Conservation (phyloP, 2,888 invertebrate species). For the Cyaniris semiargus region DNA sequence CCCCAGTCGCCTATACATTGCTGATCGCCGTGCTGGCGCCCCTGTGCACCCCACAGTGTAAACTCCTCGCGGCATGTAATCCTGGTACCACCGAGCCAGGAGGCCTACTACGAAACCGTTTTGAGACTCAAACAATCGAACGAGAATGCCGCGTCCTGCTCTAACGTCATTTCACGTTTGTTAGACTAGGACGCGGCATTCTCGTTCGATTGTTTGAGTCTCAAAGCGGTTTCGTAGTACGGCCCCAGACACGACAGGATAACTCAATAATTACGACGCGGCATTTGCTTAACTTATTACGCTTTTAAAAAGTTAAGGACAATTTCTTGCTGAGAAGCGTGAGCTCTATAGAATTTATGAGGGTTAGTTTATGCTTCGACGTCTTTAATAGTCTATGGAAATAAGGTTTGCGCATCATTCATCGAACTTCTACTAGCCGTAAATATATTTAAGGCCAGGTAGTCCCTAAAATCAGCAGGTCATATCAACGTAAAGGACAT, state of each 20-base stretch:
- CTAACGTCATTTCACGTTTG: too few species aligned
- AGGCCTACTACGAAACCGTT: too few species aligned
- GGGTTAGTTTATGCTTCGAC: not conserved
- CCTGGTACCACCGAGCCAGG: constrained; percentile 17
- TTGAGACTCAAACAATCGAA: too few species aligned
- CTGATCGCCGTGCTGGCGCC: not conserved
- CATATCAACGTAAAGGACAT: too few species aligned
- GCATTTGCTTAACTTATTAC: constrained; percentile 21
- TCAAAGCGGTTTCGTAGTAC: too few species aligned
- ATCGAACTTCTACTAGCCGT: too few species aligned
- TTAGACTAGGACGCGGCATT: too few species aligned
- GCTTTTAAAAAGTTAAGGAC: constrained; percentile 24
- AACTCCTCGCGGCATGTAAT: constrained; percentile 24
- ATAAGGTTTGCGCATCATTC: not conserved
- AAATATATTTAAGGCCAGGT: too few species aligned
- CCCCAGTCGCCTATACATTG: not conserved
- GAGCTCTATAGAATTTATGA: not conserved
- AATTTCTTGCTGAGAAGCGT: not conserved
- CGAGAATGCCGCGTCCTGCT: too few species aligned
- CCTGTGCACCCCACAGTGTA: constrained; percentile 6
- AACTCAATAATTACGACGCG: constrained; percentile 29
- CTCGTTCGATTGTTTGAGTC: too few species aligned
- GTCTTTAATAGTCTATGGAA: not conserved
- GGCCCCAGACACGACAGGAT: not conserved
- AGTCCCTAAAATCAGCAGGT: too few species aligned